phyloP scores from a whole-genome alignment of 1,140 invertebrate genomes.

The Euglossa dilemma region DNA sequence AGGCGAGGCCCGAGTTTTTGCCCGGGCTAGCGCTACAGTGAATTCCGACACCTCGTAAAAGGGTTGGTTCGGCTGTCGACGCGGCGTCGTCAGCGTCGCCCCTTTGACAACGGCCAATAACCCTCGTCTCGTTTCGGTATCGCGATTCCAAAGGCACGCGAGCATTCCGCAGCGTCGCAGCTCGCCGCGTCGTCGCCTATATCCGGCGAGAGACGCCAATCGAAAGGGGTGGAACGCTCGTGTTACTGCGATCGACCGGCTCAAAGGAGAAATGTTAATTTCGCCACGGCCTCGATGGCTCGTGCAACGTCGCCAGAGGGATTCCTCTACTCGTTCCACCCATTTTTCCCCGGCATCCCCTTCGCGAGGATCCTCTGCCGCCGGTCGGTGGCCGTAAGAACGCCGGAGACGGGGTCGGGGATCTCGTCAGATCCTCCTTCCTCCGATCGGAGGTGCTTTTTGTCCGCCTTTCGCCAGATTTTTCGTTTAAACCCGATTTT shows the following conservation, averaged over 20 bases:
- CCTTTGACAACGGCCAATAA: slow-evolving; percentile 61
- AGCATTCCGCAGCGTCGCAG: slow-evolving; percentile 58
- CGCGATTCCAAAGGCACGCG: slow-evolving; percentile 63
- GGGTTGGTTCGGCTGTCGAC: slow-evolving; percentile 38
- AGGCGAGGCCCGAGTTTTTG: slow-evolving; percentile 34
- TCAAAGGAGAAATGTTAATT: slow-evolving; percentile 67
- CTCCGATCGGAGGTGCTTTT: too few species aligned
- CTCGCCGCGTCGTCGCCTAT: slow-evolving; percentile 33
- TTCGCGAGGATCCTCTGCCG: too few species aligned
- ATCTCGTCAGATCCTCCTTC: neutral
- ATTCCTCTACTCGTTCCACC: neutral
- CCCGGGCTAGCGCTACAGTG: slow-evolving; percentile 5
- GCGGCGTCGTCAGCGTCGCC: slow-evolving; percentile 20
- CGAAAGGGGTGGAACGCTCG: slow-evolving; percentile 32
- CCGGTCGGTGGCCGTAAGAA: neutral
- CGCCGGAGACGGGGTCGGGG: neutral
- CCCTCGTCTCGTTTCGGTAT: slow-evolving; percentile 64
- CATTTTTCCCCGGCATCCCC: neutral
- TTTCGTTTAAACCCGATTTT: neutral
- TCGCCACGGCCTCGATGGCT: slow-evolving; percentile 17
- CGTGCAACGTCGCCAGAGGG: neutral
- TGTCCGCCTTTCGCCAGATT: neutral
- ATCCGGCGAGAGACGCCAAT: slow-evolving; percentile 44
- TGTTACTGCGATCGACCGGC: slow-evolving; percentile 59
- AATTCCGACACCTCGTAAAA: slow-evolving; percentile 59